These are phyloP conservation scores for Bellardia pandia DNA, from an alignment of 2,888 invertebrate genomes.

Conservation along the genomic window DNA sequence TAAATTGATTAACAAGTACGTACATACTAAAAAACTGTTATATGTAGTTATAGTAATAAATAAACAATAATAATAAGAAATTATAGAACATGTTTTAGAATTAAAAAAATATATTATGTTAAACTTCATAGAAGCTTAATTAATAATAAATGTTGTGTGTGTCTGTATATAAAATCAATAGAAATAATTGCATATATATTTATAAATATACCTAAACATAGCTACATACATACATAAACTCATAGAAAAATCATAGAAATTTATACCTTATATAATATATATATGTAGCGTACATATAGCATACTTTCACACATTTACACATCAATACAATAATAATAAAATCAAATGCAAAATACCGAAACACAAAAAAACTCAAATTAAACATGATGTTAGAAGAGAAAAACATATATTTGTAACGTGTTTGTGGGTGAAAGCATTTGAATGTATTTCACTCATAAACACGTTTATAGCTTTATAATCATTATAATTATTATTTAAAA, in stretches of 20 bases:
- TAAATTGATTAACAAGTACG: slow-evolving; percentile 17
- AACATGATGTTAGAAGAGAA: slow-evolving; percentile 23
- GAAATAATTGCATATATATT: slow-evolving; percentile 21
- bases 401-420: neutral
- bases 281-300: neutral
- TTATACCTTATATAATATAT: slow-evolving; percentile 32
- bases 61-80: neutral
- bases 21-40: slow-evolving; percentile 21
- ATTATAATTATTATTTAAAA: slow-evolving; percentile 22
- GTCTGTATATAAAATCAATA: slow-evolving; percentile 38
- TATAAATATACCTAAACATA: neutral
- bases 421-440: neutral
- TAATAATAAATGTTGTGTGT: slow-evolving; percentile 50
- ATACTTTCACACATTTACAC: neutral
- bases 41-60: neutral
- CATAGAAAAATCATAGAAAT: slow-evolving; percentile 14
- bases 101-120: slow-evolving; percentile 18
- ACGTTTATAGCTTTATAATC: slow-evolving; percentile 45
- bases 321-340: neutral
- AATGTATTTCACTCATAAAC: neutral
- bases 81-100: neutral
- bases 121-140: slow-evolving; percentile 40
- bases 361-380: slow-evolving; percentile 8
- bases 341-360: neutral
- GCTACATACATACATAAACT: slow-evolving; percentile 8